A percentile compares a stretch with the other conserved stretches of the same genome.
Conservation (phyloP, 2,888 invertebrate genomes). For the Pterostichus madidus region DNA sequence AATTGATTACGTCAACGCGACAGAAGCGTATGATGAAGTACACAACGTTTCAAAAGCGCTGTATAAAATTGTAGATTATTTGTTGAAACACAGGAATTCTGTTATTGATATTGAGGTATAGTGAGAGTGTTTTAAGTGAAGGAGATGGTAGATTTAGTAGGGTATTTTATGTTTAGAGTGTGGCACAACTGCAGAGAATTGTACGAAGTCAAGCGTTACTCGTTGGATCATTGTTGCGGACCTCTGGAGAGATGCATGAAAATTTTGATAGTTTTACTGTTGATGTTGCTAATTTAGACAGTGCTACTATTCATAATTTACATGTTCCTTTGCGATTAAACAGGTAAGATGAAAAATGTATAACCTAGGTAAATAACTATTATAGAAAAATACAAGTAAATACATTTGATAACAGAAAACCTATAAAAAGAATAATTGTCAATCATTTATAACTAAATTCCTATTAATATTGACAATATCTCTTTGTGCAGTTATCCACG, state of each 20-base stretch:
- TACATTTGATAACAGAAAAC: no score
- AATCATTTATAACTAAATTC: no score
- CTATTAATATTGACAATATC: no score
- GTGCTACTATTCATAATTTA: constrained; percentile 71
- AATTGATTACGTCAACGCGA: constrained; percentile 78
- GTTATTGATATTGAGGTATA: constrained; percentile 86
- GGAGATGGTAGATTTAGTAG: not conserved
- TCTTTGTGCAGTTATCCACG: constrained; percentile 74
- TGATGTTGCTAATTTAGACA: constrained; percentile 74
- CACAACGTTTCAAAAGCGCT: constrained; percentile 80
- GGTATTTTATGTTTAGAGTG: constrained; percentile 73
- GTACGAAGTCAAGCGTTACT: constrained; percentile 75
- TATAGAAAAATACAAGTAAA: no score
- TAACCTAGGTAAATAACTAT: no score
- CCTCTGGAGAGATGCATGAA: constrained; percentile 73
- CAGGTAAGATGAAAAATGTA: constrained; percentile 71
- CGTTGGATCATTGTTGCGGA: constrained; percentile 74
- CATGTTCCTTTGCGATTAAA: constrained; percentile 73
- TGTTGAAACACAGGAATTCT: constrained; percentile 83
- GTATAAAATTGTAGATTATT: constrained; percentile 82
- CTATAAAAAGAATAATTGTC: no score
- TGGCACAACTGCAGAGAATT: constrained; percentile 75
- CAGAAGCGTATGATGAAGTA: constrained; percentile 77
- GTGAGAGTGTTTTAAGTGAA: not conserved
- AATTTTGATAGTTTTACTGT: constrained; percentile 74